Evolutionary conservation across 2,113 vertebrate genomes (phyloP), one percentile per base, ranked within the genome.

Genomic region (Phalacrocorax carbo): DNA sequence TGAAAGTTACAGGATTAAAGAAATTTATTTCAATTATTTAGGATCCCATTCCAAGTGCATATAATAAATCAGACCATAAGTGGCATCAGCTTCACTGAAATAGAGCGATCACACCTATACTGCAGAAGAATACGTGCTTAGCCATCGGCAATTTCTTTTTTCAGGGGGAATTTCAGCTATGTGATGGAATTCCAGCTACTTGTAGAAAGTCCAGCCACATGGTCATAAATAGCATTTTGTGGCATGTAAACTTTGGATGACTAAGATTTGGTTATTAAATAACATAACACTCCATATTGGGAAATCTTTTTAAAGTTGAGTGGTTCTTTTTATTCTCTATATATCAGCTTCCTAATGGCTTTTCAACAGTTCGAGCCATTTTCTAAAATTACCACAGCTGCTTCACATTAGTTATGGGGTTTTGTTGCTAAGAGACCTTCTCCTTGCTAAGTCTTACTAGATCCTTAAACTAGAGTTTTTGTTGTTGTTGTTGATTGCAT

Each of bases 281-380:
- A 98, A 96, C 94, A 95, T 95, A 97, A 97, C 95, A 95, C 96
- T 98, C 93, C 90, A 96, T 97, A 97, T 94, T 97, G 94, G 94
- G 97, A 98, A 98, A 95, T 91, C 96, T 97, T 98, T 97, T 97
- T 96, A 97, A 98, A 98, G 94, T 69, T 98, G 96, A 98, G 97
- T 98, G 95, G 97, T 95, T 97, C 97, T 96, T 98, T 98, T 98
- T 98, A 97, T 98, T 98, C 97, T 97, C 97, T 97, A 97, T 98
- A 98, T 98, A 98, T 98, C 98, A 98, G 97, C 89, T 97, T 98
- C 97, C 92, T 98, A 98, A 98, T 98, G 96, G 97, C 97, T 98
- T 98, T 98, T 98, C 98, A 98, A 98, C 98, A 97, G 98, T 98
- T 97, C 96, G 90, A 97, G 75, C 95, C 89, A 95, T 98, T 98